Conservation (phyloP, 1,140 invertebrate genomes). For the Sinella curviseta region DNA sequence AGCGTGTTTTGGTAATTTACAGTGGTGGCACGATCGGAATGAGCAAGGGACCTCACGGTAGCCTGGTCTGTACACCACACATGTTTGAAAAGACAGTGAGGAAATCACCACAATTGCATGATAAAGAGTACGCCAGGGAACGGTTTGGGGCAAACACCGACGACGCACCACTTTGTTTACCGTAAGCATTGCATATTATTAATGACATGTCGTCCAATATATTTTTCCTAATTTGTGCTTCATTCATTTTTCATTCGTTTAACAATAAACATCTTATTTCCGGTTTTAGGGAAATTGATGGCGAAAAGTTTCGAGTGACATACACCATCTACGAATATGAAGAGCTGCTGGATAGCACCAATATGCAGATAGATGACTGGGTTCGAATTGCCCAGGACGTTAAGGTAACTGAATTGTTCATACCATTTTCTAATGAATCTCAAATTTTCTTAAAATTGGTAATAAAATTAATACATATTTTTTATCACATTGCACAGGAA, state of each 20-base stretch:
- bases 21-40: slow-evolving; percentile 87
- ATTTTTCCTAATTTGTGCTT: too few species aligned
- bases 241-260: too few species aligned
- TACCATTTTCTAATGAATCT: neutral
- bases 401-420: slow-evolving; percentile 53
- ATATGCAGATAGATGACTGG: slow-evolving; percentile 92
- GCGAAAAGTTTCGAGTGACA: slow-evolving; percentile 63
- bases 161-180: slow-evolving; percentile 63
- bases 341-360: slow-evolving; percentile 85
- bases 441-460: neutral
- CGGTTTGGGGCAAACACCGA: slow-evolving; percentile 56
- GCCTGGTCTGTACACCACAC: slow-evolving; percentile 57
- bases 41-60: slow-evolving; percentile 70
- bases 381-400: slow-evolving; percentile 84
- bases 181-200: slow-evolving; percentile 58
- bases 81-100: slow-evolving; percentile 56
- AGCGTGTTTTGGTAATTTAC: slow-evolving; percentile 69
- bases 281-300: slow-evolving; percentile 53
- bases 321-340: slow-evolving; percentile 86
- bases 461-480: neutral
- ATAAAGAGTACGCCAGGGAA: slow-evolving; percentile 63
- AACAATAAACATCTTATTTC: too few species aligned
- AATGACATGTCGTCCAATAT: neutral
- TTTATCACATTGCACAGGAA: slow-evolving; percentile 54
- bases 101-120: slow-evolving; percentile 64